Evolutionary conservation across 2,888 invertebrate genomes (phyloP).

Genomic region (Linnaemya vulpina): DNA sequence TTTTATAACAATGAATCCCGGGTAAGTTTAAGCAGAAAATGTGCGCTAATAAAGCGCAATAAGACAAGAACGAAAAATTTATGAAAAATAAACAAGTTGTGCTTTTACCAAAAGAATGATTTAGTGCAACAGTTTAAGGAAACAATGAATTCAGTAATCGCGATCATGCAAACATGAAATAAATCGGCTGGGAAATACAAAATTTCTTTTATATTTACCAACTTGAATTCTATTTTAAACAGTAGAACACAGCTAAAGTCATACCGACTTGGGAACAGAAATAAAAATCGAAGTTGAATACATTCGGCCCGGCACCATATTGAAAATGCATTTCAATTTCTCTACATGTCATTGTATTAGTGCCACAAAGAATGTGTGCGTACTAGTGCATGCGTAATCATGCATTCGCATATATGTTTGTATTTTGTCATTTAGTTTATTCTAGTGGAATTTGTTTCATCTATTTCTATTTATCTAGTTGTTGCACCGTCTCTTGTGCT

Average conservation of each 20-base stretch:
- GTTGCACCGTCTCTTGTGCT: conserved; percentile 1
- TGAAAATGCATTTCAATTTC: background rate
- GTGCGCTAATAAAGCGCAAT: background rate
- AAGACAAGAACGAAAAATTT: background rate
- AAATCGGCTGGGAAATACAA: no score
- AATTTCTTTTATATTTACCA: no score
- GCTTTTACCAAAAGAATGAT: background rate
- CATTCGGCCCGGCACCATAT: background rate
- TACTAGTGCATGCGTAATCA: background rate
- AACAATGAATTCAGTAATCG: background rate
- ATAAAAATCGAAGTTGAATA: no score
- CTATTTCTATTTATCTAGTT: conserved; percentile 15
- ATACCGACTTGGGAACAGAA: no score
- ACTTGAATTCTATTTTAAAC: no score
- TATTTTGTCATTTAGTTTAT: conserved; percentile 67
- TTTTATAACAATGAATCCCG: conserved; percentile 98
- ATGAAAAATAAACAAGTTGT: background rate
- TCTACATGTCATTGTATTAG: conserved; percentile 12
- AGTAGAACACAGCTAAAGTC: no score
- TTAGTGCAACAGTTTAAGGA: background rate
- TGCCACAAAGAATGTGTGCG: no score
- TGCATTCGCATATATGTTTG: background rate
- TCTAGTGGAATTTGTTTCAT: conserved; percentile 66
- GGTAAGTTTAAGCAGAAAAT: conserved; percentile 83
- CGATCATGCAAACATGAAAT: no score